Evolutionary conservation across 2,888 invertebrate species (phyloP).

Genomic region (Paralinhomoeus sp.): DNA sequence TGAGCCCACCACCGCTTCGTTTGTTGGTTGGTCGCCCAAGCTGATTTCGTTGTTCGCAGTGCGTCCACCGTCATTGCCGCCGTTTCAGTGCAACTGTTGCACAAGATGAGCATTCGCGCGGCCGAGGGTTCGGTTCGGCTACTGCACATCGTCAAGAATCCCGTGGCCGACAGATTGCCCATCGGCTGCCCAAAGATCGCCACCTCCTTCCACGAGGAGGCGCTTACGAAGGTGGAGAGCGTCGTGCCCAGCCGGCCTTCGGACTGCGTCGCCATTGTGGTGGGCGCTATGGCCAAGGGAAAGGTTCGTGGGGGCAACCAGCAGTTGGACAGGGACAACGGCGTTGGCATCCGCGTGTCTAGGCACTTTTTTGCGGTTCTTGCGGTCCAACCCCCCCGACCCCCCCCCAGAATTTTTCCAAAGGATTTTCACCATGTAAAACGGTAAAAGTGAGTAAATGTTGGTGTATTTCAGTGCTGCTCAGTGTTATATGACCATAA

Average conservation of each 20-base stretch:
- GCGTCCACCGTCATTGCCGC: constrained; percentile 28
- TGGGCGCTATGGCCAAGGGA: constrained; percentile 95
- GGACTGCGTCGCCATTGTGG: constrained; percentile 31
- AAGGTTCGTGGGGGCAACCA: too few relatives aligned
- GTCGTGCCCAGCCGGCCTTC: constrained; percentile 5
- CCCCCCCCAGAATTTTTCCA: too few relatives aligned
- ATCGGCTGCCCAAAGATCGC: constrained; percentile 69
- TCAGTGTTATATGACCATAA: too few relatives aligned
- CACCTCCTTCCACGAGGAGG: constrained; percentile 43
- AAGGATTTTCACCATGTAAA: too few relatives aligned
- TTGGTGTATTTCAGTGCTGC: too few relatives aligned
- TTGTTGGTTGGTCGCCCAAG: constrained; percentile 26
- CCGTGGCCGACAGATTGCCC: constrained; percentile 73
- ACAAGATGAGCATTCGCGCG: constrained; percentile 74
- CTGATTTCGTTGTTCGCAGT: too few relatives aligned
- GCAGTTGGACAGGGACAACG: too few relatives aligned
- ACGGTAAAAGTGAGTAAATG: too few relatives aligned
- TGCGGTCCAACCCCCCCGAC: too few relatives aligned
- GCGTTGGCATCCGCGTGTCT: too few relatives aligned
- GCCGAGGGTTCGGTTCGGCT: constrained; percentile 66
- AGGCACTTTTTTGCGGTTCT: too few relatives aligned
- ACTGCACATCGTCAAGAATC: constrained; percentile 77
- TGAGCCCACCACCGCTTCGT: neutral
- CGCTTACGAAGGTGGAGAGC: constrained; percentile 1
- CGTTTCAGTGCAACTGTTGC: constrained; percentile 64